Conservation (phyloP, 2,113 vertebrate genomes). For the Dryoscopus gambensis region DNA sequence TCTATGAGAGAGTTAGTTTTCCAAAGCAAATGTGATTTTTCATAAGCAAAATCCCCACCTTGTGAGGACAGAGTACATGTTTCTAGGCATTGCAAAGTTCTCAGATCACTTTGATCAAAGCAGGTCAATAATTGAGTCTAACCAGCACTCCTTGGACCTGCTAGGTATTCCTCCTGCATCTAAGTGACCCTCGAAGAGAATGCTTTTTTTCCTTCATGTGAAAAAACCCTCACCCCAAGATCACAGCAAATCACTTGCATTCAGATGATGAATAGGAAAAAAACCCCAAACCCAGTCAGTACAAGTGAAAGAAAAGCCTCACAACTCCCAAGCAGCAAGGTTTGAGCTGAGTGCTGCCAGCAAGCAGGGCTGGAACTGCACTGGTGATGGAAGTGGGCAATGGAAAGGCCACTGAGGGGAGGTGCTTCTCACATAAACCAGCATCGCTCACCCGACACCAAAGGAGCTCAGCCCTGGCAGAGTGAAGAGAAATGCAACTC, state of each 20-base stretch:
- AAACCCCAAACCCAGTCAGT: too few species aligned
- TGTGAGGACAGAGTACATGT: neutral
- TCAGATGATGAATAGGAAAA: neutral
- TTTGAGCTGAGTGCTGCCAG: neutral
- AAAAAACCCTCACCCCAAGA: neutral
- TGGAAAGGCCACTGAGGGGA: neutral
- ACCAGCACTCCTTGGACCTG: neutral
- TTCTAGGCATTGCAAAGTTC: neutral
- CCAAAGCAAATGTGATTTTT: neutral
- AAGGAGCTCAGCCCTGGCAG: neutral
- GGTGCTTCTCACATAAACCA: neutral
- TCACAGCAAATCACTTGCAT: neutral
- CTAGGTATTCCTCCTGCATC: neutral
- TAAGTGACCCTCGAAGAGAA: neutral
- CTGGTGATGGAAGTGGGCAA: neutral
- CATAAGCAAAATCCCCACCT: neutral
- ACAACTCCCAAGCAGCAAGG: neutral
- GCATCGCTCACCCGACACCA: fast-evolving
- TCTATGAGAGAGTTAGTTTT: neutral
- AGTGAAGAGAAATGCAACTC: neutral
- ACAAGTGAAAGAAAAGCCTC: neutral
- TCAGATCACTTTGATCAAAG: neutral
- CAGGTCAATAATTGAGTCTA: conserved; percentile 6
- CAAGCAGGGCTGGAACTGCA: fast-evolving
- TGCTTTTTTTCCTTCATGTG: neutral